A percentile compares a stretch with the other conserved stretches of the same genome.
Evolutionary conservation across 1,140 invertebrate species (phyloP).

Genomic region (Habropoda laboriosa): DNA sequence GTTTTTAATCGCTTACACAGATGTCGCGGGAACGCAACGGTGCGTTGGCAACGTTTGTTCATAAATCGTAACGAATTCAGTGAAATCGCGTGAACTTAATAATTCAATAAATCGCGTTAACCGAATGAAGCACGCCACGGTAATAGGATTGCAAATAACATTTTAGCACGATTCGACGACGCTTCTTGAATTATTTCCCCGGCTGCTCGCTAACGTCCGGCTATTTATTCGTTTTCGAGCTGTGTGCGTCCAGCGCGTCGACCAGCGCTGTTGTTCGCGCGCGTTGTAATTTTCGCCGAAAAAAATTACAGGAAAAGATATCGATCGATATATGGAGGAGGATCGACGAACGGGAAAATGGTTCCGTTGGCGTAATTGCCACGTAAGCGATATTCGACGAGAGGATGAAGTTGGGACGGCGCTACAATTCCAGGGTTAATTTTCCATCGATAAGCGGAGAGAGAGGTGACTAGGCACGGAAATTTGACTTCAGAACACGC

Average conservation of each 20-base stretch:
- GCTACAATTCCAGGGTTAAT: conserved; percentile 34
- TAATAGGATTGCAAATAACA: conserved; percentile 43
- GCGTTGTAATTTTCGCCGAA: not conserved
- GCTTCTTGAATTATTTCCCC: conserved; percentile 30
- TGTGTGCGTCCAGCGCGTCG: not conserved
- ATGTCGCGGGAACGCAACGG: conserved; percentile 9
- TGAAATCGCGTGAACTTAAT: conserved; percentile 36
- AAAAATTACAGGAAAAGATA: too few species aligned
- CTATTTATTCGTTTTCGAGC: not conserved
- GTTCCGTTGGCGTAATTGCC: conserved; percentile 12
- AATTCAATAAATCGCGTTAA: conserved; percentile 35
- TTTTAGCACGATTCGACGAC: conserved; percentile 15
- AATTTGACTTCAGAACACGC: conserved; percentile 37
- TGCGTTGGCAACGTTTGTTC: not conserved
- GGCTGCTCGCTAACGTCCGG: not conserved
- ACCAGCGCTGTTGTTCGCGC: not conserved
- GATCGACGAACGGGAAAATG: conserved; percentile 16
- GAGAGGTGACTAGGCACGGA: conserved; percentile 5
- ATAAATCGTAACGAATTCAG: conserved; percentile 31
- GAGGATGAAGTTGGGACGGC: not conserved
- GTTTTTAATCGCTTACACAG: conserved; percentile 38
- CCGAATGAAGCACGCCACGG: conserved; percentile 2
- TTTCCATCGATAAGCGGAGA: conserved; percentile 27
- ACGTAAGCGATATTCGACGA: conserved; percentile 14
- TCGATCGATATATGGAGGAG: conserved; percentile 22